phyloP scores from a whole-genome alignment of 2,888 invertebrate species.

The Tenthredo notha region DNA sequence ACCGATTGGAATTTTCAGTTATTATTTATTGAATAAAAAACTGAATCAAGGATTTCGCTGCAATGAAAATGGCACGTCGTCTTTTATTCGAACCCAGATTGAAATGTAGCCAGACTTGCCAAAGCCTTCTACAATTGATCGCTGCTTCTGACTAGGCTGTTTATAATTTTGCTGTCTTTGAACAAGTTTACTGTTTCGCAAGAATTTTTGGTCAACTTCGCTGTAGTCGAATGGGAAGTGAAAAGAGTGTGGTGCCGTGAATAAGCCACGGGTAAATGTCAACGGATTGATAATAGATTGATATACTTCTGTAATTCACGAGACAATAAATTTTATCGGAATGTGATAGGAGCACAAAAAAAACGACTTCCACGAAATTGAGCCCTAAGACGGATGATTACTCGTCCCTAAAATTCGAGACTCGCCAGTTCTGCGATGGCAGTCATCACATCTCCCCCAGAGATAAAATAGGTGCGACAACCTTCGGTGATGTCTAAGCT shows the following conservation, averaged over 20 bases:
- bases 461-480: background rate
- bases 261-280: background rate
- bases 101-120: background rate
- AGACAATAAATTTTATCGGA: background rate
- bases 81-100: background rate
- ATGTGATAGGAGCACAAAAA: background rate
- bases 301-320: background rate
- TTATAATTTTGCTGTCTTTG: background rate
- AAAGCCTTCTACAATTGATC: background rate
- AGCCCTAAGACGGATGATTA: background rate
- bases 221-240: background rate
- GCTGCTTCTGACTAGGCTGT: background rate
- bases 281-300: background rate
- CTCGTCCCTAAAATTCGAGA: background rate
- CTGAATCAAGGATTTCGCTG: background rate
- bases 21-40: background rate
- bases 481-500: background rate
- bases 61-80: background rate
- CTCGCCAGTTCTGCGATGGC: background rate
- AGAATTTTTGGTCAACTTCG: background rate
- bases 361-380: background rate
- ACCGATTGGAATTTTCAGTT: background rate
- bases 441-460: background rate
- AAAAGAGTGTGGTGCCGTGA: background rate
- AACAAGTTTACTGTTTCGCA: background rate